Percentiles rank a stretch among this genome's conserved stretches.
These are phyloP conservation scores for Erynnis tages DNA, from an alignment of 2,888 invertebrate species.

Conservation along the genomic window DNA sequence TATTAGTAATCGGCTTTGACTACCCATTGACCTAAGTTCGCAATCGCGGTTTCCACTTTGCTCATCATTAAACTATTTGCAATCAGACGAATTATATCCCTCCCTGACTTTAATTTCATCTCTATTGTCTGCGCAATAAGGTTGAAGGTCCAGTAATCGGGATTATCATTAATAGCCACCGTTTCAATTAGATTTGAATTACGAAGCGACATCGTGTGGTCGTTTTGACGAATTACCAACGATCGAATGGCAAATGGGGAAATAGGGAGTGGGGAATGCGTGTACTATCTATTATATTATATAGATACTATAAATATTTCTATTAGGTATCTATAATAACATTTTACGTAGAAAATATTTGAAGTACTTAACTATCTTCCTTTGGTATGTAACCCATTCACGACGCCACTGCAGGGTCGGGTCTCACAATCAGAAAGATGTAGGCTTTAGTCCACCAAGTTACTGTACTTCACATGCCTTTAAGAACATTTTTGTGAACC, in stretches of 20 bases:
- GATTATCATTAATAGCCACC: slow-evolving; percentile 11
- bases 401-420: too few species aligned
- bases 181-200: slow-evolving; percentile 23
- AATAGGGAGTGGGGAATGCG: too few species aligned
- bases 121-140: background rate
- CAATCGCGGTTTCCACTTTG: slow-evolving; percentile 32
- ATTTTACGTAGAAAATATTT: too few species aligned
- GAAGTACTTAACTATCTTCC: too few species aligned
- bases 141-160: slow-evolving; percentile 29
- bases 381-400: too few species aligned
- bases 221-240: slow-evolving; percentile 13
- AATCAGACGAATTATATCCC: slow-evolving; percentile 22
- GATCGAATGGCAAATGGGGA: background rate
- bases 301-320: too few species aligned
- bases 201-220: slow-evolving; percentile 8
- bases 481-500: too few species aligned
- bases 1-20: background rate
- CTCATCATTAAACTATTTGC: slow-evolving; percentile 30
- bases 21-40: slow-evolving; percentile 28
- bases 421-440: too few species aligned
- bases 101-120: background rate
- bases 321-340: too few species aligned
- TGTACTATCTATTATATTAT: too few species aligned
- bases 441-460: too few species aligned
- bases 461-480: too few species aligned